A percentile compares a stretch with the other conserved stretches of the same genome.
These are phyloP conservation scores for Aphelocoma californica DNA, from an alignment of 2,797 vertebrate genomes.

Conservation along the genomic window DNA sequence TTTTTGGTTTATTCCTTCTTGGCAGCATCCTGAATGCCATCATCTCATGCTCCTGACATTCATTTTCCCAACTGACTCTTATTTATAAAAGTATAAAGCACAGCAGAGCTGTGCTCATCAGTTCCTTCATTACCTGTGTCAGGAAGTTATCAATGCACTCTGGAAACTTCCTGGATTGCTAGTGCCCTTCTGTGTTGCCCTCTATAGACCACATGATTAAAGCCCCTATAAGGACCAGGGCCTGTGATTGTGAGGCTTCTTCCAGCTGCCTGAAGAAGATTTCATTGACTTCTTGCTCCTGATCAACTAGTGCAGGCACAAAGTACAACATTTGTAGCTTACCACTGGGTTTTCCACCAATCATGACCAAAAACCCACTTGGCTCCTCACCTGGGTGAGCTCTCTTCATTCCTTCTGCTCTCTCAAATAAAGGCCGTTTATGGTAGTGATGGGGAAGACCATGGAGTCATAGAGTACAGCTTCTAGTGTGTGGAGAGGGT, in stretches of 20 bases:
- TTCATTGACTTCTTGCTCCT: neutral
- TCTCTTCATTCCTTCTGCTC: neutral
- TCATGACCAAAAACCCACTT: neutral
- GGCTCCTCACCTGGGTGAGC: neutral
- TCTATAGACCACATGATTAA: neutral
- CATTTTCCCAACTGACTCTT: neutral
- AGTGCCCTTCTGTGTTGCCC: neutral
- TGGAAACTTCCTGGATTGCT: neutral
- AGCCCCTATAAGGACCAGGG: neutral
- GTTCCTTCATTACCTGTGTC: neutral
- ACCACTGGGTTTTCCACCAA: neutral
- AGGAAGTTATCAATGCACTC: neutral
- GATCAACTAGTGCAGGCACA: neutral
- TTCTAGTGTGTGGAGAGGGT: neutral
- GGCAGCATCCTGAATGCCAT: neutral
- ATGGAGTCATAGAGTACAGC: rapidly evolving
- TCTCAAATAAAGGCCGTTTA: neutral
- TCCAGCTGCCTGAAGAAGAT: neutral
- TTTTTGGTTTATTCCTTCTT: neutral
- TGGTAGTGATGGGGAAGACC: neutral
- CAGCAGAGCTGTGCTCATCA: neutral
- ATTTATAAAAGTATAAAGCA: neutral
- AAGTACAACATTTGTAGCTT: neutral
- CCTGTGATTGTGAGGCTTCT: rapidly evolving
- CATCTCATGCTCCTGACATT: neutral